Evolutionary conservation across 1,140 invertebrate species (phyloP).

Genomic region (Trichoplusia ni): DNA sequence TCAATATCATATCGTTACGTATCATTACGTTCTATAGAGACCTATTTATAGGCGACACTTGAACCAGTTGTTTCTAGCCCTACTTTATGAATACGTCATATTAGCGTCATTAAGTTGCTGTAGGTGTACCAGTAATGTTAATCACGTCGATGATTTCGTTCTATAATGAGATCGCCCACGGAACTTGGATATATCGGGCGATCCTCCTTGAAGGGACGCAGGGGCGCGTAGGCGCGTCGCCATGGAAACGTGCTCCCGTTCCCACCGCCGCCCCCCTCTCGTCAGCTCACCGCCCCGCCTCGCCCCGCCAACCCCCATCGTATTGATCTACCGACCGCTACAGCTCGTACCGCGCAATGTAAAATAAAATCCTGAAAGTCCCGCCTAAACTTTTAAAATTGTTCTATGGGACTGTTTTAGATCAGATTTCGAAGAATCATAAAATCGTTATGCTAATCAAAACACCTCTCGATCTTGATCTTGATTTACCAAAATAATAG

Average conservation of each 20-base stretch:
- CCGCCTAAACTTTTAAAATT: constrained; percentile 29
- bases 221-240: constrained; percentile 69
- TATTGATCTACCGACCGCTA: constrained; percentile 55
- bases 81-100: constrained; percentile 7
- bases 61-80: no score
- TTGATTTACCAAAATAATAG: no score
- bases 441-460: not conserved
- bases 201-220: constrained; percentile 47
- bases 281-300: not conserved
- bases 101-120: constrained; percentile 7
- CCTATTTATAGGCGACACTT: no score
- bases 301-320: constrained; percentile 23
- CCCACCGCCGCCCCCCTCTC: constrained; percentile 5
- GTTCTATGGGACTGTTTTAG: constrained; percentile 7
- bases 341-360: constrained; percentile 26
- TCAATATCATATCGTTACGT: no score
- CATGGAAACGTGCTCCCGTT: constrained; percentile 48
- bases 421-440: not conserved
- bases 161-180: constrained; percentile 60
- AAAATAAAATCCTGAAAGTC: constrained; percentile 44
- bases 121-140: constrained; percentile 35
- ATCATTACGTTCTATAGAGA: no score
- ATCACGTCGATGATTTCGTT: constrained; percentile 52
- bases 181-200: constrained; percentile 59
- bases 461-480: no score